Base-by-base conservation (phyloP, 2,888 invertebrate species). In the Phasia obesa region DNA sequence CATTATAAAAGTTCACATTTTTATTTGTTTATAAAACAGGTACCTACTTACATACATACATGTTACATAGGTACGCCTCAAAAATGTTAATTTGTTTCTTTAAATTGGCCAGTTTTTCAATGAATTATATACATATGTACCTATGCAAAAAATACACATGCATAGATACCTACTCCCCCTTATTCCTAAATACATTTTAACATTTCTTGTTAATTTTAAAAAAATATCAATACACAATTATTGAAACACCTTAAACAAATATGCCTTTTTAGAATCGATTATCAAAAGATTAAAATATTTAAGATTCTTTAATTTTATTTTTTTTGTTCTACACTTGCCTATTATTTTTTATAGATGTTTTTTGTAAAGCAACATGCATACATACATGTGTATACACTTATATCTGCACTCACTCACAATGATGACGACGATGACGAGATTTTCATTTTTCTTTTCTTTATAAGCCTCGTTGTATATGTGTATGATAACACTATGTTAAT, bases 341-440 rank as follows among this genome's bases (percentile, higher is more conserved):
- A 65, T n/a, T 73, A 65, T 44, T 42, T 13, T 73, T 59, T 23
- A 51, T 67, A 23, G 21, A 44, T 69, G 19, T 60, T 67, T 35
- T 47, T 31, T 71, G 23, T 73, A 31, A 42, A 60, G 21, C 17
- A 44, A 31, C 25, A 27, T 17, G 47, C 23, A 47, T 17, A 42
- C 31, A 51, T 25, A 31, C 38, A 1, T n/a, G 38, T 38, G 31
- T 3, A 2, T 65, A 57, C 11, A 49, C 19, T 21, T 21, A 65
- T 59, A 67, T 51, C 4, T 25, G 51, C 76, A 53, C 71, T 73
- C 51, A 57, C 67, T 75, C 38, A 9, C 55, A 53, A 47, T 64
- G 55, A 71, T 79, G 71, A 78, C 47, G 78, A 78, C 49, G 78
- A 78, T 78, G 78, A 79, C 73, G 73, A 79, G 79, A 71, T 79